phyloP scores from a whole-genome alignment of 2,113 vertebrate species.

The Hystrix brachyura region DNA sequence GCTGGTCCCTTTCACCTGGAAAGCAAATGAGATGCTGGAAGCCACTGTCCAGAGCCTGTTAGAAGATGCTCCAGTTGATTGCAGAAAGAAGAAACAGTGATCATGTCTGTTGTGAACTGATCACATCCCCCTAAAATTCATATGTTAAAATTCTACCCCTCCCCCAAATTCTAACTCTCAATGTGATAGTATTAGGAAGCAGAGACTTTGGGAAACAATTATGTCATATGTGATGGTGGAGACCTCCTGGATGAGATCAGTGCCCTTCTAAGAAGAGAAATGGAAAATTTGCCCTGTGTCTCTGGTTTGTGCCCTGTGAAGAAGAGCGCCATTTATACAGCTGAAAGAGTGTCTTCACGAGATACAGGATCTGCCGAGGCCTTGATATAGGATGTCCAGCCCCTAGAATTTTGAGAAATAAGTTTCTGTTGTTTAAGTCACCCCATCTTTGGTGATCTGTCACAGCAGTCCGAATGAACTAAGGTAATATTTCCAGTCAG shows the following conservation, averaged over 20 bases:
- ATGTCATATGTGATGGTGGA: background rate
- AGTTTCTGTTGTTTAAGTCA: background rate
- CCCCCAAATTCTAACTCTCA: background rate
- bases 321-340: background rate
- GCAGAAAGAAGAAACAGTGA: background rate
- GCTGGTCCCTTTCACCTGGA: constrained; percentile 57
- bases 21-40: constrained; percentile 50
- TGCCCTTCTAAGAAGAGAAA: background rate
- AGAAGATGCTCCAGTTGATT: background rate
- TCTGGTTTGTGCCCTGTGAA: background rate
- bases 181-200: background rate
- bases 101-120: background rate
- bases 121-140: background rate
- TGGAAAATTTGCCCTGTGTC: background rate
- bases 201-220: background rate
- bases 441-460: background rate
- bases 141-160: background rate
- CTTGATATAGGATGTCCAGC: background rate
- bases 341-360: background rate
- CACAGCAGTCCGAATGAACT: background rate
- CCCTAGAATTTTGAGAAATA: background rate
- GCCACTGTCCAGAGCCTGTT: background rate
- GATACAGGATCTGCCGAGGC: background rate
- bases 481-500: background rate
- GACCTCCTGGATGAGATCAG: background rate